phyloP scores from a whole-genome alignment of 2,797 vertebrate species.

The Perdix hodgsoniae region DNA sequence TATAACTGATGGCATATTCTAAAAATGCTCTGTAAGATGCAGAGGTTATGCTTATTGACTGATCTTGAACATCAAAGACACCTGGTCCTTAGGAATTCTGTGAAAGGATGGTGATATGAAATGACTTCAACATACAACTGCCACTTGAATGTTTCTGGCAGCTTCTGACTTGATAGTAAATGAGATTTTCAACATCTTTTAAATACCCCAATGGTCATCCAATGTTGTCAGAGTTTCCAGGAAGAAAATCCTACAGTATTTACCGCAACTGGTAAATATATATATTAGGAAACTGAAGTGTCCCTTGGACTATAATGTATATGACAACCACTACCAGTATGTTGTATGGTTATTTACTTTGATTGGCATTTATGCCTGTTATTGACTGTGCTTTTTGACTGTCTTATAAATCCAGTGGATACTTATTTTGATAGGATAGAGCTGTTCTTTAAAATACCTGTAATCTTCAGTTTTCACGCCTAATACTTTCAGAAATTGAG shows the following conservation, averaged over 20 bases:
- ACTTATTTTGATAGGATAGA: not conserved
- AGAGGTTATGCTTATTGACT: not conserved
- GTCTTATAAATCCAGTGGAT: not conserved
- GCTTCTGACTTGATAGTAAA: not conserved
- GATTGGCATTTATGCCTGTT: not conserved
- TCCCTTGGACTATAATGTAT: not conserved
- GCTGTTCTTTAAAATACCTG: not conserved
- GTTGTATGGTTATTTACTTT: not conserved
- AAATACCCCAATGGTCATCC: not conserved
- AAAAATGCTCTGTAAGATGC: not conserved
- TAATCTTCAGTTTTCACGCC: not conserved
- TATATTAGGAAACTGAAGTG: not conserved
- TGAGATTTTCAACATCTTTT: not conserved
- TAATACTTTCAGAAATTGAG: not conserved
- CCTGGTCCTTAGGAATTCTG: not conserved
- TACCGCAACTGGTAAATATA: not conserved
- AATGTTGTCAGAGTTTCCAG: not conserved
- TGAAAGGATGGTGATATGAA: not conserved
- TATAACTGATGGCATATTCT: not conserved
- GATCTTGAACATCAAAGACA: not conserved
- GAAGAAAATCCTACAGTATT: not conserved
- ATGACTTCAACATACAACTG: not conserved
- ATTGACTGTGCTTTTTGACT: not conserved
- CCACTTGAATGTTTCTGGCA: not conserved
- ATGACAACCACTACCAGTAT: not conserved